These are phyloP conservation scores for Melangyna quadrimaculata DNA, from an alignment of 2,888 invertebrate species.

Conservation along the genomic window DNA sequence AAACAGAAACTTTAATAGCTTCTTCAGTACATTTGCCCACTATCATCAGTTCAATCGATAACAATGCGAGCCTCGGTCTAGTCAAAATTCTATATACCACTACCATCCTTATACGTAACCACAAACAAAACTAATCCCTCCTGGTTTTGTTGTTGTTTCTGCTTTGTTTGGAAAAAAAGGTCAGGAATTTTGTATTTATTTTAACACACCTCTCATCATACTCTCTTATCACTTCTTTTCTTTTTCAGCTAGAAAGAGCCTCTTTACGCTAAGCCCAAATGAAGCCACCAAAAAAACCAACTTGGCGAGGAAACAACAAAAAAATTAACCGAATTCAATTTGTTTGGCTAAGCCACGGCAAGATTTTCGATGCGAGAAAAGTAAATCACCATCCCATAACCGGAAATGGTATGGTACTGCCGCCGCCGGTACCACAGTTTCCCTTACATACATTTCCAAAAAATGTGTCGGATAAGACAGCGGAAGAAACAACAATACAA, in stretches of 20 bases:
- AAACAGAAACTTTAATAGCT: slow-evolving; percentile 4
- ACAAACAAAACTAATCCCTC: background rate
- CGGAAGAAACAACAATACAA: background rate
- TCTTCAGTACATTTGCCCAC: background rate
- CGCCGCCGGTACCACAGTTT: slow-evolving; percentile 42
- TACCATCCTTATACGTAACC: background rate
- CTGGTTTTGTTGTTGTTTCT: background rate
- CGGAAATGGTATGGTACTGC: slow-evolving; percentile 46
- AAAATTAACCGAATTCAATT: slow-evolving; percentile 56
- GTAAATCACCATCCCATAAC: slow-evolving; percentile 35
- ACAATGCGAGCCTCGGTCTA: background rate
- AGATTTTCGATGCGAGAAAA: slow-evolving; percentile 34
- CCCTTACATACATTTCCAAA: slow-evolving; percentile 59
- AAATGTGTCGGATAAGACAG: slow-evolving; percentile 32
- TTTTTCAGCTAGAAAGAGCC: background rate
- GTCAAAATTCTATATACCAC: background rate
- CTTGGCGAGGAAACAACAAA: background rate
- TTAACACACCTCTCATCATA: background rate
- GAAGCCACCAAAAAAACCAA: background rate
- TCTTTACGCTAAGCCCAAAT: background rate
- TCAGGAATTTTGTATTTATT: slow-evolving; percentile 1
- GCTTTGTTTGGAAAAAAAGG: background rate
- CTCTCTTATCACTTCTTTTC: background rate
- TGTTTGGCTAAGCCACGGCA: slow-evolving; percentile 30
- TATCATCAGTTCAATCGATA: slow-evolving; percentile 5